phyloP scores from a whole-genome alignment of 1,140 invertebrate species.

The Gryon sp. region DNA sequence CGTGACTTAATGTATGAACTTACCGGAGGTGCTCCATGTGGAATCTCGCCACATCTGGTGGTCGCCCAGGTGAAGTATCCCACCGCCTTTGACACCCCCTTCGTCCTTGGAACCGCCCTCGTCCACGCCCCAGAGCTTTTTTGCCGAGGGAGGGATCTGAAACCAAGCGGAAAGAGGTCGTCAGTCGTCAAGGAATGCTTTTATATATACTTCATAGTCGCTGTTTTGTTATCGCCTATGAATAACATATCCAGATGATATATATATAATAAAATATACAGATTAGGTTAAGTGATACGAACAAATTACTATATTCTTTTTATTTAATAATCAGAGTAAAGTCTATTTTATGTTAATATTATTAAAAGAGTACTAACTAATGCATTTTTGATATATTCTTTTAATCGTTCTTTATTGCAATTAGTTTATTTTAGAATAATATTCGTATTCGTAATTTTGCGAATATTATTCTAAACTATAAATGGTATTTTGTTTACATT shows the following conservation, averaged over 20 bases:
- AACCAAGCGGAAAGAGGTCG: slow-evolving; percentile 75
- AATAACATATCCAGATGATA: slow-evolving; percentile 17
- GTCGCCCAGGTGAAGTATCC: slow-evolving; percentile 89
- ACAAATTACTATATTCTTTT: too few species aligned
- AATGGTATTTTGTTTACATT: too few species aligned
- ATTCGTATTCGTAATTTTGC: too few species aligned
- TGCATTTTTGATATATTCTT: too few species aligned
- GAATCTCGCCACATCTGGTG: slow-evolving; percentile 92
- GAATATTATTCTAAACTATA: too few species aligned
- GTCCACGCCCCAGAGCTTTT: slow-evolving; percentile 92
- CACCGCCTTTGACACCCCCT: slow-evolving; percentile 79
- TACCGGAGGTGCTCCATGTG: slow-evolving; percentile 92
- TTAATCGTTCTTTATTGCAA: too few species aligned
- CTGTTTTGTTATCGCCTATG: slow-evolving; percentile 13
- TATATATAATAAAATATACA: too few species aligned
- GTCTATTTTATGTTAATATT: too few species aligned
- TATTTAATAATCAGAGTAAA: too few species aligned
- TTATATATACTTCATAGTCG: slow-evolving; percentile 19
- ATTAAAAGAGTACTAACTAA: too few species aligned
- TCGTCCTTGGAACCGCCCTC: slow-evolving; percentile 85
- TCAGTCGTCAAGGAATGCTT: slow-evolving; percentile 48
- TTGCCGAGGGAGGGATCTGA: slow-evolving; percentile 91
- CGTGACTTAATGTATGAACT: not conserved
- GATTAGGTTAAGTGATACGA: too few species aligned
- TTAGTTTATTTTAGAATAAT: too few species aligned